Base-by-base conservation (phyloP, 2,888 invertebrate species). In the Erpobdella octoculata region DNA sequence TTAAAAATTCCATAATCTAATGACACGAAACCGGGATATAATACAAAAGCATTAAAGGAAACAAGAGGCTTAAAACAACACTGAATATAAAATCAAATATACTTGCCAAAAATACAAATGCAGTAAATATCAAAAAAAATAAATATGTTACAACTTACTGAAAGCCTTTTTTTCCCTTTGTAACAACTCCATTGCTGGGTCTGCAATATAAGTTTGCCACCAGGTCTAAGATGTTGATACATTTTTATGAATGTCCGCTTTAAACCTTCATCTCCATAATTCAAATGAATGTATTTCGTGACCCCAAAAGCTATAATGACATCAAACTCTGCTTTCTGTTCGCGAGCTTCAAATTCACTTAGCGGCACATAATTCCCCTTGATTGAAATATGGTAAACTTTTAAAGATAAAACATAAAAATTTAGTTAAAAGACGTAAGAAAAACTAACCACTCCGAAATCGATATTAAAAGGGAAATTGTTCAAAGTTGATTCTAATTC, bases 281-380 rank as follows among this genome's bases (percentile, higher is more conserved):
- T 98, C 70, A 96, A 86, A 82, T 98, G 98, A 79, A 98, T 48
- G 97, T 97, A 98, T 84, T 98, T 98, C 28, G 96, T 96, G 46
- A 96, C 89, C 74, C 93, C 94, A 64, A 98, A 86, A 81, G 95
- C 96, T 71, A 98, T 85, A 78, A 98, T 95, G 72, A 91, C 88
- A 84, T 98, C 96, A 83, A 91, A 97, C 82, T 95, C 93, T 70
- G 92, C 90, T 75, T 89, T 89, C 80, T 95, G 93, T 70, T 89
- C 87, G 37, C 89, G 89, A 64, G 95, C 84, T 46, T 91, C 85
- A 12, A 89, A 86, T 80, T 98, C 96, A 78, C 90, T 90, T 75
- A 91, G 91, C 66, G 93, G 87, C 41, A 97, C 91, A 83, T 95
- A 97, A 83, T 97, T 96, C 75, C 91, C 92, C 90, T 93, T 86